Percentiles rank a stretch among this genome's conserved stretches.
phyloP scores from a whole-genome alignment of 2,797 vertebrate genomes.

The Arctocebus calabarensis region DNA sequence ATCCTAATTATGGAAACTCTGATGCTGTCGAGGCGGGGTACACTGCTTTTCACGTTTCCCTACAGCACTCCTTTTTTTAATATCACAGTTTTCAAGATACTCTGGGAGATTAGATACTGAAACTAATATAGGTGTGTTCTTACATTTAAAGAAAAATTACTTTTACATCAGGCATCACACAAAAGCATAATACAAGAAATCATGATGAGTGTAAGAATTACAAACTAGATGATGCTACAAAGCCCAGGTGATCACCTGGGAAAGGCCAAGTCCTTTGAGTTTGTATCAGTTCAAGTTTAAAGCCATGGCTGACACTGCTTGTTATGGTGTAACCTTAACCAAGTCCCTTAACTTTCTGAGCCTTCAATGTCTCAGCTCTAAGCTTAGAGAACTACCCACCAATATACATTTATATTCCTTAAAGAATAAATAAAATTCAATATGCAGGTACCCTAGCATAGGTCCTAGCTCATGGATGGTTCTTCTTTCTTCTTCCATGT shows the following conservation, averaged over 20 bases:
- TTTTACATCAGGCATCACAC: not conserved
- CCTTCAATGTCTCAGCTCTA: not conserved
- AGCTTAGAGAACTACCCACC: not conserved
- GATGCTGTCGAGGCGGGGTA: not conserved
- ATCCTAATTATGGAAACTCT: not conserved
- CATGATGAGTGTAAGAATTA: accelerated
- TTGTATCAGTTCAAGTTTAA: not conserved
- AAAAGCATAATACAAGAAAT: not conserved
- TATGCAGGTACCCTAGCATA: not conserved
- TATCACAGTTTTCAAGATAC: not conserved
- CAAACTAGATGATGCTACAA: not conserved
- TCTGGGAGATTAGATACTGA: not conserved
- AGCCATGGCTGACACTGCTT: not conserved
- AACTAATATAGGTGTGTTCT: not conserved
- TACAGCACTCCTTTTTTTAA: not conserved
- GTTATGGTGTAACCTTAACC: not conserved
- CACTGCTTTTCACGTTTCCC: not conserved
- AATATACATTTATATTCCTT: not conserved
- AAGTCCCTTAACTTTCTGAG: not conserved
- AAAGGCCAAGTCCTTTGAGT: not conserved
- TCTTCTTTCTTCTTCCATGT: not conserved
- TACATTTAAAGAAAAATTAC: not conserved
- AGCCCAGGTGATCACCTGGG: not conserved
- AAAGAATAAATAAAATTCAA: not conserved
- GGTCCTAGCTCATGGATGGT: accelerated